These are phyloP conservation scores for Salminus brasiliensis DNA, from an alignment of 2,113 vertebrate species.

Conservation along the genomic window DNA sequence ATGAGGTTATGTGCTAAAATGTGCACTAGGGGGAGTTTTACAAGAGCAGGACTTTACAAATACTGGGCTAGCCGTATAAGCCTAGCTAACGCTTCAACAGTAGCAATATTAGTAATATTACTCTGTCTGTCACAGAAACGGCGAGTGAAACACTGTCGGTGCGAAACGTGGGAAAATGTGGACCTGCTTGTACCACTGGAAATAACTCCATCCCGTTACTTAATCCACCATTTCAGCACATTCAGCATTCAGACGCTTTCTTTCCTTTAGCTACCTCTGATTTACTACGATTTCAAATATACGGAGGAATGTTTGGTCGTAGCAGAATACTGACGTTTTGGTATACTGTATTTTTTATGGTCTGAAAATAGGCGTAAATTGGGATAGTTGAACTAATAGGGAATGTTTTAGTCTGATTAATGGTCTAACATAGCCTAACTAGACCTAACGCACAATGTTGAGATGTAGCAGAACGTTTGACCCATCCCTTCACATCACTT, in stretches of 20 bases:
- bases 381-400: too few relatives aligned
- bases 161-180: not conserved
- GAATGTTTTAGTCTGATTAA: not conserved
- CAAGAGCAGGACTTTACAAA: not conserved
- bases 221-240: not conserved
- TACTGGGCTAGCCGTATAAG: not conserved
- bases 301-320: not conserved
- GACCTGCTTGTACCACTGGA: not conserved
- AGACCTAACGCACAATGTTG: not conserved
- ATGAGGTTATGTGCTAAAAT: not conserved
- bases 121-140: not conserved
- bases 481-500: not conserved
- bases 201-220: not conserved
- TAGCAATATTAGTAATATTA: not conserved
- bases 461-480: not conserved
- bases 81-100: slow-evolving; percentile 1
- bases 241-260: not conserved
- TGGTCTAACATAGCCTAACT: not conserved
- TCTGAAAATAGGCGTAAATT: too few relatives aligned
- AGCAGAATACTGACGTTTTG: not conserved
- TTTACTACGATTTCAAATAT: not conserved
- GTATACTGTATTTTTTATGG: too few relatives aligned
- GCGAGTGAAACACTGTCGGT: slow-evolving; percentile 10
- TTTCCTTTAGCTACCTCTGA: slow-evolving; percentile 4
- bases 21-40: too few relatives aligned